Evolutionary conservation across 2,888 invertebrate genomes (phyloP).

Genomic region (Spodoptera littoralis): DNA sequence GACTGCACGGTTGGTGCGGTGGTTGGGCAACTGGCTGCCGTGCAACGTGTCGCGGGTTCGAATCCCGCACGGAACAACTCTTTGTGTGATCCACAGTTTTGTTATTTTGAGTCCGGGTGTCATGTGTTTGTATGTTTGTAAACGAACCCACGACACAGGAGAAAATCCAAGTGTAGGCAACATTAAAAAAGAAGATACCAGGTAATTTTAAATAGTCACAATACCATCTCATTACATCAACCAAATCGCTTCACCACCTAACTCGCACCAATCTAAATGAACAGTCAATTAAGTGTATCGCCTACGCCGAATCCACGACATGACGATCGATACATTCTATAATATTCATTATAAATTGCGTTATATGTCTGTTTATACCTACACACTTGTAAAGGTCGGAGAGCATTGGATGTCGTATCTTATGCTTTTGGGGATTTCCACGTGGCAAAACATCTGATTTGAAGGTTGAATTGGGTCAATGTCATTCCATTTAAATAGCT

Average conservation of each 20-base stretch:
- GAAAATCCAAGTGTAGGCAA: too few species aligned
- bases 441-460: slow-evolving; percentile 23
- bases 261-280: slow-evolving; percentile 53
- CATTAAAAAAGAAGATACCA: too few species aligned
- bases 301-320: slow-evolving; percentile 64
- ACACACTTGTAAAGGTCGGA: slow-evolving; percentile 63
- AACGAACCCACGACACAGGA: too few species aligned
- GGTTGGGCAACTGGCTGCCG: too few species aligned
- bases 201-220: too few species aligned
- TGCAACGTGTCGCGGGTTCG: too few species aligned
- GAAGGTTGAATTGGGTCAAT: slow-evolving; percentile 52
- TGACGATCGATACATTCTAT: slow-evolving; percentile 65
- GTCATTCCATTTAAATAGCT: slow-evolving; percentile 27
- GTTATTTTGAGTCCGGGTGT: too few species aligned
- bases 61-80: too few species aligned
- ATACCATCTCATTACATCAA: background rate
- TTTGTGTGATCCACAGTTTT: too few species aligned
- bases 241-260: slow-evolving; percentile 19
- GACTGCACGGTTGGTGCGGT: too few species aligned
- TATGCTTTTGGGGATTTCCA: slow-evolving; percentile 44
- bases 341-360: slow-evolving; percentile 70
- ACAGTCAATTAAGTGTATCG: slow-evolving; percentile 70
- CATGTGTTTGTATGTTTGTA: too few species aligned
- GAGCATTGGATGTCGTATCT: slow-evolving; percentile 13
- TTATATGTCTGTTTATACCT: slow-evolving; percentile 70